A percentile compares a stretch with the other conserved stretches of the same genome.
Evolutionary conservation across 2,113 vertebrate species (phyloP).

Genomic region (Porphyrio hochstetteri): DNA sequence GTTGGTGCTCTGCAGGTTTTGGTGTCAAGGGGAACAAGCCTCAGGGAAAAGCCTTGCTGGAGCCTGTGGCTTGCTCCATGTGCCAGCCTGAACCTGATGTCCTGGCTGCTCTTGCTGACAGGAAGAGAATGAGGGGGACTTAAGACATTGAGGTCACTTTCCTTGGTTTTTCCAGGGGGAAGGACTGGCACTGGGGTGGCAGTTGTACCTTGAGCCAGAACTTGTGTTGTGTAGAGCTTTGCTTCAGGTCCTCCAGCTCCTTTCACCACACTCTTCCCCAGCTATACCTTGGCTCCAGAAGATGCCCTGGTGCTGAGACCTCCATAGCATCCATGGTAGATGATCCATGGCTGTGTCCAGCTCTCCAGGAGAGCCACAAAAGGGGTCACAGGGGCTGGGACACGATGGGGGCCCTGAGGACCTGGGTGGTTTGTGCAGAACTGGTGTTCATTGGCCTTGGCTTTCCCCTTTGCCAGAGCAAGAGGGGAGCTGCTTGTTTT

Average conservation of each 20-base stretch:
- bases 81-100: not conserved
- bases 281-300: too few species aligned
- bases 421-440: not conserved
- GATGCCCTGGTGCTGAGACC: not conserved
- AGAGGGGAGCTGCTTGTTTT: too few species aligned
- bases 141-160: not conserved
- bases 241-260: not conserved
- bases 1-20: not conserved
- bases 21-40: not conserved
- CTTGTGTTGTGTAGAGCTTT: not conserved
- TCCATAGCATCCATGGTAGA: rapidly evolving
- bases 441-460: not conserved
- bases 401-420: too few species aligned
- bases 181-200: not conserved
- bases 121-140: not conserved
- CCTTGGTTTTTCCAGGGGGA: not conserved
- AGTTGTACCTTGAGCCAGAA: not conserved
- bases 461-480: not conserved
- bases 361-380: rapidly evolving
- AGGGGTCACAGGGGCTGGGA: not conserved
- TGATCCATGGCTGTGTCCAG: rapidly evolving
- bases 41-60: not conserved
- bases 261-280: not conserved
- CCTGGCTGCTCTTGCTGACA: not conserved
- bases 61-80: rapidly evolving